Evolutionary conservation across 1,140 invertebrate genomes (phyloP).

Genomic region (roundworm (Caenorhabditis elegans)): WBcel235 BX284604.4:7202001-7202500

Average conservation of each 20-base stretch:
- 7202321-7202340: conserved; percentile 50
- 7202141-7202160: conserved; percentile 66
- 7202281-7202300: conserved; percentile 59
- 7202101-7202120: conserved; percentile 60
- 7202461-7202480: too few relatives aligned
- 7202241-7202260: conserved; percentile 48
- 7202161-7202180: conserved; percentile 58
- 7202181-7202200: background rate
- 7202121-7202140: conserved; percentile 61
- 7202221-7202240: conserved; percentile 66
- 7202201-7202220: conserved; percentile 54
- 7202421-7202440: too few relatives aligned
- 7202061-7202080: conserved; percentile 52
- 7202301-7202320: conserved; percentile 58
- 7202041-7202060: too few relatives aligned
- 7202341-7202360: background rate
- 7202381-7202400: too few relatives aligned
- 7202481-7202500: too few relatives aligned
- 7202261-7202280: conserved; percentile 65
- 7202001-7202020: conserved; percentile 66
- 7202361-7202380: too few relatives aligned
- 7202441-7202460: too few relatives aligned
- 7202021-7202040: conserved; percentile 62
- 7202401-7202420: too few relatives aligned
- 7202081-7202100: conserved; percentile 61